These are phyloP conservation scores for Panzeria rudis DNA, from an alignment of 2,888 invertebrate genomes.

Conservation along the genomic window DNA sequence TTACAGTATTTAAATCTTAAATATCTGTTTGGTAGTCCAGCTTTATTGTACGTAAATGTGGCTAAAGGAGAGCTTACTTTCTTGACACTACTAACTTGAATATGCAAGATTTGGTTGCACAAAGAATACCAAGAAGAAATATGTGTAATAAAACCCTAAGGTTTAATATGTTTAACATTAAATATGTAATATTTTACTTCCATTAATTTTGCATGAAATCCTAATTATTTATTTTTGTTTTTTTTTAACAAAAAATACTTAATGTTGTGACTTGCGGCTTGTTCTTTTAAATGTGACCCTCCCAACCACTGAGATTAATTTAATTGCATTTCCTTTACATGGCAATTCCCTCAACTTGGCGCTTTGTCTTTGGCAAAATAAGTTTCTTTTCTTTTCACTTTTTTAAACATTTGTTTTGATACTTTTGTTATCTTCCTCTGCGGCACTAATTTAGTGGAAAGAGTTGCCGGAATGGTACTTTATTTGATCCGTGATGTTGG, in stretches of 20 bases:
- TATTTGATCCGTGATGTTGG: background rate
- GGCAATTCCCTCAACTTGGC: slow-evolving; percentile 18
- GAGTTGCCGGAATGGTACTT: background rate
- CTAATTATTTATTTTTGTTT: background rate
- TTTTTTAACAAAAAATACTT: background rate
- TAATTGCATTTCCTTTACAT: slow-evolving; percentile 21
- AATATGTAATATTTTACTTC: background rate
- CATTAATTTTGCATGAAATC: background rate
- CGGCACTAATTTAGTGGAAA: background rate
- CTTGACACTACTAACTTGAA: background rate
- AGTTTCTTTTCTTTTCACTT: slow-evolving; percentile 24
- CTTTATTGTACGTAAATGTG: background rate
- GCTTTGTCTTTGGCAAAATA: background rate
- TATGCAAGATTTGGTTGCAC: background rate
- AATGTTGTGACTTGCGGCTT: background rate
- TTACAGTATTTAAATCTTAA: background rate
- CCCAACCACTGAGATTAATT: background rate
- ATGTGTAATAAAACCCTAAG: background rate
- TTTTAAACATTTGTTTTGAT: slow-evolving; percentile 37
- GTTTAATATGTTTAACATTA: background rate
- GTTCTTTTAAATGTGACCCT: background rate
- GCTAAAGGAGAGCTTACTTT: background rate
- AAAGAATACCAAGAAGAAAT: background rate
- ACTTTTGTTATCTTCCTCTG: slow-evolving; percentile 23
- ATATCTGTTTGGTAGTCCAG: too few species aligned